Evolutionary conservation across 2,888 invertebrate genomes (phyloP), one percentile per base, ranked within the genome.

Genomic region (Leptopilina syphax): DNA sequence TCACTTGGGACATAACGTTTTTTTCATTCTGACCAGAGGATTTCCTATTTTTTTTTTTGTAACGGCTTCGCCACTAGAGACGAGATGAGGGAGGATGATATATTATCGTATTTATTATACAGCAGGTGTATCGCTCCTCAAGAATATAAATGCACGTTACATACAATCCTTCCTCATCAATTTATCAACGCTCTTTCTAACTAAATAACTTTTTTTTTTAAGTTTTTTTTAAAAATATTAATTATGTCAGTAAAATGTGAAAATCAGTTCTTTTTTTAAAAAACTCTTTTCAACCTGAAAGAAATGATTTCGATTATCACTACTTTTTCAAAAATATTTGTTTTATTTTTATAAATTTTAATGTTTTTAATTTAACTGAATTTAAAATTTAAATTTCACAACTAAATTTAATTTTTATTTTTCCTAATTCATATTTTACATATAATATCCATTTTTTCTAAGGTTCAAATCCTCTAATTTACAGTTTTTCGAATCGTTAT

Each of bases 31-130:
- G 50, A 12, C 68, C 12, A 24, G 18, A 47, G 47, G 68, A 68
- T 68, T 68, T 47, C 34, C 34, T 34, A 34, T 34, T 34, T 34
- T 44, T 18, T 18, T 68, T 68, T 68, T 68, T 50, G 9, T 24
- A 50, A 24, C 47, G 18, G 47, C 47, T 47, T 18, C 24, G 24
- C 68, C 47, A 47, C 12, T 47, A 44, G 50, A 47, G 24, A 47
- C 68, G 47, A 10, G 68, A 68, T 47, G 68, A 68, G 68, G 68
- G 47, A 24, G 47, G 47, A 68, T 47, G 68, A 68, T 68, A 68
- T 68, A 68, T 68, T 68, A 68, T 68, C 68, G 44, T 68, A 68
- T 68, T 50, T 68, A 47, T 68, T 68, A 68, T 68, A 68, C 68
- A 68, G 68, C 47, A 68, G 68, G 68, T 68, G 68, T 44, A 68